phyloP scores from a whole-genome alignment of 1,140 invertebrate genomes.

The Orussus abietinus region DNA sequence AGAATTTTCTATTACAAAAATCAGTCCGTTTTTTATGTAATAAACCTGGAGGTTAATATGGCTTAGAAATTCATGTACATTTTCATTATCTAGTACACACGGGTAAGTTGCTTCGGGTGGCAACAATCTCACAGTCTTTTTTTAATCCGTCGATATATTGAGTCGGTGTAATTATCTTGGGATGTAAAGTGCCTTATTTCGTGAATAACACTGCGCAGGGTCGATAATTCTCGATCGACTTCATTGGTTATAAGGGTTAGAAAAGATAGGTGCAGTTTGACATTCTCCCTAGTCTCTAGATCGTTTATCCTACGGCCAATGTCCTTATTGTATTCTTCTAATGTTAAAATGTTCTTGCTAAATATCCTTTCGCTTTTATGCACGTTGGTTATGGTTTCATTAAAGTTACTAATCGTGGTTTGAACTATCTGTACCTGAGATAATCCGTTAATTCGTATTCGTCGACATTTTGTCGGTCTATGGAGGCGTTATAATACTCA shows the following conservation, averaged over 20 bases:
- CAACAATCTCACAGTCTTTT: slow-evolving; percentile 3
- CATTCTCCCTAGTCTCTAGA: slow-evolving; percentile 3
- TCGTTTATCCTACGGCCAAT: not conserved
- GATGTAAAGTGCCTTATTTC: slow-evolving; percentile 8
- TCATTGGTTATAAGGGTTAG: slow-evolving; percentile 6
- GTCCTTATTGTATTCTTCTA: slow-evolving; percentile 2
- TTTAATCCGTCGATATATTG: slow-evolving; percentile 6
- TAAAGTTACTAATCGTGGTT: slow-evolving; percentile 15
- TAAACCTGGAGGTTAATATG: slow-evolving; percentile 1
- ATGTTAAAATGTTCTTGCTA: slow-evolving; percentile 3
- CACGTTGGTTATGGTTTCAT: slow-evolving; percentile 12
- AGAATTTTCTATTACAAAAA: not conserved
- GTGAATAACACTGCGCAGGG: not conserved
- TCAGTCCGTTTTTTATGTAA: not conserved
- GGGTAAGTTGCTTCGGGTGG: slow-evolving; percentile 3
- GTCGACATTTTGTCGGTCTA: slow-evolving; percentile 12
- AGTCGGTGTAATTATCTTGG: slow-evolving; percentile 1
- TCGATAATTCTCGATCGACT: slow-evolving; percentile 1
- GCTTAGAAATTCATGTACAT: slow-evolving; percentile 3
- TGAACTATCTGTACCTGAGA: slow-evolving; percentile 8
- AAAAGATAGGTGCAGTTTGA: slow-evolving; percentile 3
- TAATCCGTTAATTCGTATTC: slow-evolving; percentile 6
- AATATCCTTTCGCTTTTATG: slow-evolving; percentile 1
- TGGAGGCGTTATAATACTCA: slow-evolving; percentile 15
- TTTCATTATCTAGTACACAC: not conserved